Evolutionary conservation across 2,888 invertebrate species (phyloP), one percentile per base, ranked within the genome.

Genomic region (Eumacrocentrus americanus): DNA sequence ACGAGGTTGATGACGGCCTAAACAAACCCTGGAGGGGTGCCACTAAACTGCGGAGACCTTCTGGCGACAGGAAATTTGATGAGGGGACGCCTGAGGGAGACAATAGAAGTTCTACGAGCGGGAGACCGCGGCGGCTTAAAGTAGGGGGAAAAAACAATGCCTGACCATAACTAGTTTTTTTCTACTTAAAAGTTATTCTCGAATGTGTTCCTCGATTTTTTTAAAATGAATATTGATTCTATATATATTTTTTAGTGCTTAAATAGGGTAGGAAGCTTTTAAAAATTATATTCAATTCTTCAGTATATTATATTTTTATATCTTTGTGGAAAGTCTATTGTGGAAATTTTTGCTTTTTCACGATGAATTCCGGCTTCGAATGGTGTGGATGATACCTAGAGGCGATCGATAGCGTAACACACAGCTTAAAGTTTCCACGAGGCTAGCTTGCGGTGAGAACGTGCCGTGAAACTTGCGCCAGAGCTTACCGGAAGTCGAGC

Each of bases 401-500:
- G 20, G 42, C 34, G 57, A 42, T 50, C 50, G 42, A 38, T 57
- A 29, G 34, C 20, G 50, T 42, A 57, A 48, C 37, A 40, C 55
- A n/a, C 48, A 55, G 61, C 59, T 58, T 42, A 52, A 61, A 62
- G 66, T 58, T 65, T 66, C 63, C 62, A 54, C 60, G 51, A 60
- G 65, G 64, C 67, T 69, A 73, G 70, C 71, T 75, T 74, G 72
- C 65, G 68, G 66, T 60, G 57, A 54, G 67, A 70, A 72, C 76
- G 76, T 76, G 76, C 73, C 64, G 59, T 62, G 67, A 63, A 70
- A 66, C 70, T 71, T 63, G 61, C 58, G 61, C 55, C 62, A 48
- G 60, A 67, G 70, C 70, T 76, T 73, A 75, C 59, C 54, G 67
- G 63, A 71, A 73, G 70, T 76, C 72, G 69, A 70, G 70, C 70